A percentile compares a stretch with the other conserved stretches of the same genome.
These are phyloP conservation scores for Tauraco erythrolophus DNA, from an alignment of 2,113 vertebrate species.

Conservation along the genomic window DNA sequence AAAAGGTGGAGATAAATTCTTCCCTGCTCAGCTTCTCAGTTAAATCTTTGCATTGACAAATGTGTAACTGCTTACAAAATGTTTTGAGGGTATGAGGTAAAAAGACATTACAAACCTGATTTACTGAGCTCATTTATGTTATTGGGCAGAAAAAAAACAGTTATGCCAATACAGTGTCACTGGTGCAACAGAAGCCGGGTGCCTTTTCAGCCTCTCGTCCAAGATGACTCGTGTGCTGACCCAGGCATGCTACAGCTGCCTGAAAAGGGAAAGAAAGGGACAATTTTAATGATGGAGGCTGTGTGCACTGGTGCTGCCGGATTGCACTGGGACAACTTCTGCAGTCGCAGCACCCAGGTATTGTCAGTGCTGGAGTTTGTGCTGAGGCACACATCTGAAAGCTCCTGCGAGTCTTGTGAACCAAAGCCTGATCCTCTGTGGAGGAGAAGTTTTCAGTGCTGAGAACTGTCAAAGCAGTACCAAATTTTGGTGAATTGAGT, in stretches of 20 bases:
- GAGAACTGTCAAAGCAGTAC: background rate
- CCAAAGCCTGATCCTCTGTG: background rate
- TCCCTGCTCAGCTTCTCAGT: background rate
- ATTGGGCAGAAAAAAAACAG: background rate
- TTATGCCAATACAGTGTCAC: background rate
- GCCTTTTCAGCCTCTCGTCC: background rate
- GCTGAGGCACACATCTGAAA: background rate
- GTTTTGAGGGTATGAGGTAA: background rate
- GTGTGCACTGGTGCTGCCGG: background rate
- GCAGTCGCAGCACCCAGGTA: background rate
- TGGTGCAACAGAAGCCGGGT: rapidly evolving
- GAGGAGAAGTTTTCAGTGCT: background rate
- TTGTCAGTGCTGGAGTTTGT: background rate
- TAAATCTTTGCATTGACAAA: background rate
- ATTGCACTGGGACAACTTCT: background rate
- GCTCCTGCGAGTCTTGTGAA: background rate
- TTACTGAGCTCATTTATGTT: background rate
- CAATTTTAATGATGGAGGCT: background rate
- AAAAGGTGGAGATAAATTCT: background rate
- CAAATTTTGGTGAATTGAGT: background rate
- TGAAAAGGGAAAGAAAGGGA: background rate
- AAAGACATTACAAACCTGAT: background rate
- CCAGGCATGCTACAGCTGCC: background rate
- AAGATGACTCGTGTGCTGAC: rapidly evolving
- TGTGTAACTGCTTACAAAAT: background rate